phyloP scores from a whole-genome alignment of 1,140 invertebrate genomes.

The Sitodiplosis mosellana region DNA sequence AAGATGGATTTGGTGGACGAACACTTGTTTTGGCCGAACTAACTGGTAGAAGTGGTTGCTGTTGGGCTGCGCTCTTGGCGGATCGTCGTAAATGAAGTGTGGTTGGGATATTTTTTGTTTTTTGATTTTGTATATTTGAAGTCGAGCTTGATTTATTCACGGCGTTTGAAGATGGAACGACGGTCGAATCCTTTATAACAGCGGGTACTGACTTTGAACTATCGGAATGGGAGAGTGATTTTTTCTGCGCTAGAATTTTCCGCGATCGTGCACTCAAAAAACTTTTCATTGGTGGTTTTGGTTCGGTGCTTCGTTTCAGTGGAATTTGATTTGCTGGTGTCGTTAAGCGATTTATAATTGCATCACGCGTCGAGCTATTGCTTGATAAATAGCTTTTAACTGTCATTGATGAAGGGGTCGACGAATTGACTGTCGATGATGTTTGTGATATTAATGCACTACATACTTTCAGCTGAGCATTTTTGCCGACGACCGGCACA shows the following conservation, averaged over 20 bases:
- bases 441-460: slow-evolving; percentile 3
- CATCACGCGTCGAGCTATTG: slow-evolving; percentile 15
- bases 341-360: slow-evolving; percentile 19
- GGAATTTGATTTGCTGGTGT: slow-evolving; percentile 4
- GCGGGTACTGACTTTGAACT: slow-evolving; percentile 2
- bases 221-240: background rate
- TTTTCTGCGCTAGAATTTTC: slow-evolving; percentile 17
- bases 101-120: background rate
- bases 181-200: background rate
- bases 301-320: background rate
- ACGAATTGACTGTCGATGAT: slow-evolving; percentile 4
- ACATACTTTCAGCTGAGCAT: background rate
- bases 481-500: background rate
- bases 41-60: slow-evolving; percentile 19
- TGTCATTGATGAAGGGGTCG: slow-evolving; percentile 17
- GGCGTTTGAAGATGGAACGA: background rate
- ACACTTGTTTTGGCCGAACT: slow-evolving; percentile 10
- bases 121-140: background rate
- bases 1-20: slow-evolving; percentile 5
- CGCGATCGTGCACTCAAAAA: slow-evolving; percentile 22
- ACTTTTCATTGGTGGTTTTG: slow-evolving; percentile 10
- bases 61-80: slow-evolving; percentile 3
- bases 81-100: slow-evolving; percentile 22
- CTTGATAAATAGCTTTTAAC: slow-evolving; percentile 20
- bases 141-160: slow-evolving; percentile 3